Evolutionary conservation across 2,888 invertebrate species (phyloP).

Genomic region (Falcaria lacertinaria): DNA sequence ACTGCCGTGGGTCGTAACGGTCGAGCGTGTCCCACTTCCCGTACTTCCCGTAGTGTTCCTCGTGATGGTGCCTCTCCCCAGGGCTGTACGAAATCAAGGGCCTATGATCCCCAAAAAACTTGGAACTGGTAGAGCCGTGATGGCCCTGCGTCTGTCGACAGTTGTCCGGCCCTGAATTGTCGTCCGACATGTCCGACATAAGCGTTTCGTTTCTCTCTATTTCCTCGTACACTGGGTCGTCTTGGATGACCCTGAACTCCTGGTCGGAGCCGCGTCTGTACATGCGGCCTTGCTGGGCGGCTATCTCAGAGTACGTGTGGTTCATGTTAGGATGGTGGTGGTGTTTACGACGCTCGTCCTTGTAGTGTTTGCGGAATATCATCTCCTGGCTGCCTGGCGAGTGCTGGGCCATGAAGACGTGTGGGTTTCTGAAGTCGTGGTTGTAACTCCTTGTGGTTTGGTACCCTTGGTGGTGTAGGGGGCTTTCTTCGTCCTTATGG

Average conservation of each 20-base stretch:
- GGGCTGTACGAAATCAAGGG: conserved; percentile 90
- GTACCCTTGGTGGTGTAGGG: conserved; percentile 67
- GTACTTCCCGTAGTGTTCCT: conserved; percentile 72
- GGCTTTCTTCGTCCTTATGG: conserved; percentile 70
- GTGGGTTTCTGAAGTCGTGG: conserved; percentile 71
- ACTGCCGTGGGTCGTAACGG: conserved; percentile 71
- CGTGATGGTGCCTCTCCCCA: conserved; percentile 79
- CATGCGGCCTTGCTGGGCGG: conserved; percentile 68
- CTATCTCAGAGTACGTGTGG: conserved; percentile 89
- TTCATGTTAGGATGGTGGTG: conserved; percentile 80
- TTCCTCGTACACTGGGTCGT: conserved; percentile 91
- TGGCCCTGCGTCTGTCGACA: conserved; percentile 83
- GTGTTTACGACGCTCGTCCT: conserved; percentile 68
- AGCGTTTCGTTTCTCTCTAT: conserved; percentile 87
- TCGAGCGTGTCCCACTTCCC: conserved; percentile 77
- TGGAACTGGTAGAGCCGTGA: conserved; percentile 77
- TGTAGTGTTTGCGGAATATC: conserved; percentile 70
- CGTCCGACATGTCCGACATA: conserved; percentile 89
- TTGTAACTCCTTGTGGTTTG: conserved; percentile 70
- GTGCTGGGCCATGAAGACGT: conserved; percentile 72
- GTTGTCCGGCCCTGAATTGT: conserved; percentile 81
- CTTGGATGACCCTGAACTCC: conserved; percentile 80
- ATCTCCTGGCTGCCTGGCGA: conserved; percentile 71
- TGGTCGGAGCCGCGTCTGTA: conserved; percentile 77
- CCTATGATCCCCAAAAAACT: conserved; percentile 89